These are phyloP conservation scores for Drosophila prostipennis DNA, from an alignment of 2,888 invertebrate genomes.

Conservation along the genomic window DNA sequence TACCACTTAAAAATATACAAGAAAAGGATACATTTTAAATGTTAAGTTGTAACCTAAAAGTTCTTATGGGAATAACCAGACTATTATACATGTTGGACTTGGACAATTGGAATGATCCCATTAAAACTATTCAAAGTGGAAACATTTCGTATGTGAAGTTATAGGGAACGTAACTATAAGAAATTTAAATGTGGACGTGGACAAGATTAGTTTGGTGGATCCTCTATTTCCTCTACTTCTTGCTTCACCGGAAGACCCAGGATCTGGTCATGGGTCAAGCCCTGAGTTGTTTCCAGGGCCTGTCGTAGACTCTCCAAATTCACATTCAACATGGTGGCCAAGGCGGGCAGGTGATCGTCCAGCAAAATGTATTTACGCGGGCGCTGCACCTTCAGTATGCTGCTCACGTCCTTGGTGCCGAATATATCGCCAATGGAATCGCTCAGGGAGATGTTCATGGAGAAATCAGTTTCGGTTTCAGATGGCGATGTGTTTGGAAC, in stretches of 20 bases:
- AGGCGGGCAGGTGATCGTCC: constrained; percentile 67
- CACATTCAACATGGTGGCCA: constrained; percentile 70
- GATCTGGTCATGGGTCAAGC: constrained; percentile 49
- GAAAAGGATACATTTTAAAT: constrained; percentile 21
- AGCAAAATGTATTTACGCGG: constrained; percentile 62
- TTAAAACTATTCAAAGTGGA: constrained; percentile 5
- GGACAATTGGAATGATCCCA: constrained; percentile 1
- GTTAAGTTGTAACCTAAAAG: background rate
- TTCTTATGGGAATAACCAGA: background rate
- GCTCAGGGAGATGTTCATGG: constrained; percentile 57
- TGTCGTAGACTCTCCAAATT: constrained; percentile 55
- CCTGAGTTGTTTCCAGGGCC: constrained; percentile 59
- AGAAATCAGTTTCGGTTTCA: constrained; percentile 13
- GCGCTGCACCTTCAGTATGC: constrained; percentile 60
- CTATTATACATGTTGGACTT: background rate
- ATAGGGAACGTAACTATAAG: background rate
- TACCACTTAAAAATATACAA: constrained; percentile 67
- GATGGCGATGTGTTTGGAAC: background rate
- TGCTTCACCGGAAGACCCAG: constrained; percentile 26
- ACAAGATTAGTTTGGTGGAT: background rate
- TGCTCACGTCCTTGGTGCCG: constrained; percentile 62
- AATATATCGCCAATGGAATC: constrained; percentile 77
- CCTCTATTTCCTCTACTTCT: background rate
- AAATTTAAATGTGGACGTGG: no score
- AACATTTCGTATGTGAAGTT: background rate